Conservation (phyloP, 1,140 invertebrate genomes). For the Limonius californicus region DNA sequence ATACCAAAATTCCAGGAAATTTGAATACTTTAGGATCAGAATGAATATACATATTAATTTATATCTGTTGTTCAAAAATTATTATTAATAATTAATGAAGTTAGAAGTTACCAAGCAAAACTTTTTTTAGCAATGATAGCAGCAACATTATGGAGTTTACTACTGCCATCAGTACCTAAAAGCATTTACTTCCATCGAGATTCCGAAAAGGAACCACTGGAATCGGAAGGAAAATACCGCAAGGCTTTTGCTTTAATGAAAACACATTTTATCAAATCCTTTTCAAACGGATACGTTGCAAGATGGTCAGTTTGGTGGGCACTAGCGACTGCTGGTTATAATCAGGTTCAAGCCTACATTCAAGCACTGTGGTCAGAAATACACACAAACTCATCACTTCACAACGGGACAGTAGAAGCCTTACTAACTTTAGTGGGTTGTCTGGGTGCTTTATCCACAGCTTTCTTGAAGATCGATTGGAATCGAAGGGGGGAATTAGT, state of each 20-base stretch:
- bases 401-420: constrained; percentile 71
- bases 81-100: too few species aligned
- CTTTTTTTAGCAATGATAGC: too few species aligned
- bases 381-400: constrained; percentile 26
- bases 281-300: constrained; percentile 64
- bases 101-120: too few species aligned
- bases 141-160: constrained; percentile 70
- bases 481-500: constrained; percentile 41
- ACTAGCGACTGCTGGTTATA: constrained; percentile 71
- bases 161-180: constrained; percentile 70
- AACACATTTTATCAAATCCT: constrained; percentile 69
- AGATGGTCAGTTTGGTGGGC: constrained; percentile 90
- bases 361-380: constrained; percentile 75
- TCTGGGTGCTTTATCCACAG: constrained; percentile 51
- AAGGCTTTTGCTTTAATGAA: constrained; percentile 54
- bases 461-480: constrained; percentile 44
- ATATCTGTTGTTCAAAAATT: too few species aligned
- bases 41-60: too few species aligned
- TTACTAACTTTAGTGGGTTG: constrained; percentile 68
- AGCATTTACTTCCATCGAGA: constrained; percentile 76
- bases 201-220: constrained; percentile 21
- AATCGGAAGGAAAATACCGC: constrained; percentile 16
- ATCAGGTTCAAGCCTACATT: constrained; percentile 74
- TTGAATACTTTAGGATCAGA: too few species aligned
- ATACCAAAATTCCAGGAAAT: too few species aligned